Conservation (phyloP, 2,113 vertebrate species). For the Brachypodius melanocephalos region DNA sequence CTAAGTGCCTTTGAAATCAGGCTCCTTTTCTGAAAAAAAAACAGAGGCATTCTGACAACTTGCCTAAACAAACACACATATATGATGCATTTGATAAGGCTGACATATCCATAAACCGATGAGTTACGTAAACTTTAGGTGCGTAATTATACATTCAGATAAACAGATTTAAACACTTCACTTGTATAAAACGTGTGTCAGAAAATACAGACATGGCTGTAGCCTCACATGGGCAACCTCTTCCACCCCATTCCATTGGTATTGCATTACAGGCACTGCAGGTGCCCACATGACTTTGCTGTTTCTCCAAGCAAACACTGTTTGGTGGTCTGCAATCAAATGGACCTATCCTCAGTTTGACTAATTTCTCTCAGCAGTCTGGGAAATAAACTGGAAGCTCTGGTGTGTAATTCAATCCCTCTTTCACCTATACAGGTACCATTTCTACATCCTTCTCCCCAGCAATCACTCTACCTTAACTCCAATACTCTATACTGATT, state of each 20-base stretch:
- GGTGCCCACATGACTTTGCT: not conserved
- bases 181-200: not conserved
- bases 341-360: not conserved
- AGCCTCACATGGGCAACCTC: not conserved
- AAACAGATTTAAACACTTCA: not conserved
- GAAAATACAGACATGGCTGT: not conserved
- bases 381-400: not conserved
- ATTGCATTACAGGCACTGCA: not conserved
- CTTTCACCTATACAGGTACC: not conserved
- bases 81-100: not conserved
- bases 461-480: not conserved
- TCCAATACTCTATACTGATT: not conserved
- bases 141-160: not conserved
- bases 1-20: conserved; percentile 9
- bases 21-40: not conserved
- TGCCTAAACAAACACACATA: not conserved
- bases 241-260: not conserved
- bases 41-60: not conserved
- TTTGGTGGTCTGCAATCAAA: not conserved
- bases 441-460: not conserved
- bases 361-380: not conserved
- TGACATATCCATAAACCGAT: not conserved
- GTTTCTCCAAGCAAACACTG: not conserved
- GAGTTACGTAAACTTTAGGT: not conserved
- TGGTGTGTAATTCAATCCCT: not conserved